Percentiles rank a stretch among this genome's conserved stretches.
Evolutionary conservation across 2,888 invertebrate genomes (phyloP).

Genomic region (Chaitophorus viminalis): DNA sequence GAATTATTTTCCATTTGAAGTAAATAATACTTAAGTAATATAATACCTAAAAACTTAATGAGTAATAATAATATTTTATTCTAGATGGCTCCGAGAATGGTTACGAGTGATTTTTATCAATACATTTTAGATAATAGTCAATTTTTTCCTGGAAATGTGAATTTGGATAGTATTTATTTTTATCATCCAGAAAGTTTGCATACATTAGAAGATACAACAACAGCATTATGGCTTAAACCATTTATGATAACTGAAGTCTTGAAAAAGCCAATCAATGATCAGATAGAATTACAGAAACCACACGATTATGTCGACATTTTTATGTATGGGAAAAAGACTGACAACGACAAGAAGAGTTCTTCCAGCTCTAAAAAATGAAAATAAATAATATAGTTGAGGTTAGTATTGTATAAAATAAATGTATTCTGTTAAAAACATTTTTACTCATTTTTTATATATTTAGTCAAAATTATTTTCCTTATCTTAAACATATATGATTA

Average conservation of each 20-base stretch:
- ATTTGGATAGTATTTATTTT: constrained; percentile 88
- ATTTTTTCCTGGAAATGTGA: constrained; percentile 66
- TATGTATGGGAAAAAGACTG: constrained; percentile 43
- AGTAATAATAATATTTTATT: neutral
- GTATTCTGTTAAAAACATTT: neutral
- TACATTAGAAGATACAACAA: constrained; percentile 80
- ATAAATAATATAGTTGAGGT: constrained; percentile 39
- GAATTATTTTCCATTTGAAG: constrained; percentile 48
- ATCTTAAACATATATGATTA: too few relatives aligned
- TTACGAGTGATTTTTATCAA: constrained; percentile 25
- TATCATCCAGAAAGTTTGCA: constrained; percentile 88
- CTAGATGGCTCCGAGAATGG: constrained; percentile 39
- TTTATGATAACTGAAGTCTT: constrained; percentile 88
- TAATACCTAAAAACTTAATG: neutral
- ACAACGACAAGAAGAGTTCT: constrained; percentile 7
- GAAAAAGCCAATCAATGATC: constrained; percentile 66
- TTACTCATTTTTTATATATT: too few relatives aligned
- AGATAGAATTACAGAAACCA: neutral
- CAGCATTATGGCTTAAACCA: constrained; percentile 91
- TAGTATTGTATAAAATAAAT: neutral
- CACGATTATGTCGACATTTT: constrained; percentile 31
- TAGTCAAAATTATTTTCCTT: too few relatives aligned
- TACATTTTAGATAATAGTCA: constrained; percentile 15
- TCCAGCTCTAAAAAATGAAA: constrained; percentile 44
- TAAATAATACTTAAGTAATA: neutral